Evolutionary conservation across 2,888 invertebrate species (phyloP).

Genomic region (Ichneumon xanthorius): DNA sequence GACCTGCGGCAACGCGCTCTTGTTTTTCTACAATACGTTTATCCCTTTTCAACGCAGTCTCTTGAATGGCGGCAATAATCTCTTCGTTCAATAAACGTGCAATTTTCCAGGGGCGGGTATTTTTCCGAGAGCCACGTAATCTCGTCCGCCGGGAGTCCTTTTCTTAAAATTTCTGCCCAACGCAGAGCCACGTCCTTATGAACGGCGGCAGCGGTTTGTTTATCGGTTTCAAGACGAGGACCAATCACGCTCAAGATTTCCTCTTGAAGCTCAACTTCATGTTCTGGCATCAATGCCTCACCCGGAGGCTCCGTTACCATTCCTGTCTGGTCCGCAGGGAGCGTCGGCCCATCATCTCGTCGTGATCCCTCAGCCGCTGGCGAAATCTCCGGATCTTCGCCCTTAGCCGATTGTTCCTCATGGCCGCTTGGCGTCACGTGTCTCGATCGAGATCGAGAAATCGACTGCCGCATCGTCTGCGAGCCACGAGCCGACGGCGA

Average conservation of each 20-base stretch:
- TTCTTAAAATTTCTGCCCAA: slow-evolving; percentile 48
- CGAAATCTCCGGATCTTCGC: background rate
- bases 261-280: slow-evolving; percentile 34
- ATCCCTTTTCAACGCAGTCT: background rate
- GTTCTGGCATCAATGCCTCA: background rate
- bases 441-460: background rate
- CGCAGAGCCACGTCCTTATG: slow-evolving; percentile 39
- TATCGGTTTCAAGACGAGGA: slow-evolving; percentile 21
- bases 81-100: background rate
- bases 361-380: background rate
- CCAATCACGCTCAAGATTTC: slow-evolving; percentile 37
- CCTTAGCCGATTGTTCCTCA: background rate
- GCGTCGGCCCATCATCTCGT: too few species aligned
- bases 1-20: background rate
- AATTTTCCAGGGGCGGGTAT: background rate
- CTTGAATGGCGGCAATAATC: background rate
- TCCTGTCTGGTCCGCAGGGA: too few species aligned
- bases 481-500: too few species aligned
- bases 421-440: background rate
- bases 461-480: background rate
- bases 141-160: slow-evolving; percentile 46
- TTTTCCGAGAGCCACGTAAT: background rate
- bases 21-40: background rate
- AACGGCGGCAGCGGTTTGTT: background rate
- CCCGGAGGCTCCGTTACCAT: too few species aligned